Evolutionary conservation across 2,113 vertebrate species (phyloP).

Genomic region (Caranx melampygus): DNA sequence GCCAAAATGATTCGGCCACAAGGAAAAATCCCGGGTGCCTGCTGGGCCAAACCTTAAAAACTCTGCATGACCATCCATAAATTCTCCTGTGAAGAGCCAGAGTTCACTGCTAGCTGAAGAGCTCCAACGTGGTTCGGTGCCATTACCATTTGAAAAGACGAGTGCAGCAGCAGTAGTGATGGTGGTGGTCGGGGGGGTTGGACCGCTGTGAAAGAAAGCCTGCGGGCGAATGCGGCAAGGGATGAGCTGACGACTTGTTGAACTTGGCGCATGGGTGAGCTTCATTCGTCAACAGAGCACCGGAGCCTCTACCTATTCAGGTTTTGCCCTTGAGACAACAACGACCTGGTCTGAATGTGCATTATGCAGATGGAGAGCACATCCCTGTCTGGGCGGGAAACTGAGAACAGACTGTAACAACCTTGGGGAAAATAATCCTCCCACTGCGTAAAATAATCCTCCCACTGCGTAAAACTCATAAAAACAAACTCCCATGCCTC

Average conservation of each 20-base stretch:
- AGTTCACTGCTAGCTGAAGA: slow-evolving; percentile 56
- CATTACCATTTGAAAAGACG: slow-evolving; percentile 79
- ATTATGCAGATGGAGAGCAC: slow-evolving; percentile 34
- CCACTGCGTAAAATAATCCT: slow-evolving; percentile 27
- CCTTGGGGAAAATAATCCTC: slow-evolving; percentile 25
- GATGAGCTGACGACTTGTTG: slow-evolving; percentile 68
- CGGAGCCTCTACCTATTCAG: slow-evolving; percentile 27
- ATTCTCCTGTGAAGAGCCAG: slow-evolving; percentile 52
- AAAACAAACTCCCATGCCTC: slow-evolving; percentile 37
- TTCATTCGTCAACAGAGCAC: slow-evolving; percentile 62
- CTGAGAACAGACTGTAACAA: slow-evolving; percentile 16
- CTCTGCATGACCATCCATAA: slow-evolving; percentile 70
- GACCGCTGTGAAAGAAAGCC: slow-evolving; percentile 40
- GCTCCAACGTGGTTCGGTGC: slow-evolving; percentile 56
- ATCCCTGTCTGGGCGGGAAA: slow-evolving; percentile 2
- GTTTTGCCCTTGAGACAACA: slow-evolving; percentile 46
- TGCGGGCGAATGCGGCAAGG: slow-evolving; percentile 19
- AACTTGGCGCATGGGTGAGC: slow-evolving; percentile 72
- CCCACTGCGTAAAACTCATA: slow-evolving; percentile 22
- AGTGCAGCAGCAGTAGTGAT: slow-evolving; percentile 28
- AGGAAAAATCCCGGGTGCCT: slow-evolving; percentile 47
- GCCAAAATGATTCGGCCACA: slow-evolving; percentile 66
- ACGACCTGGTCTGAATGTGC: slow-evolving; percentile 33
- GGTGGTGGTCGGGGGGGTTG: neutral
- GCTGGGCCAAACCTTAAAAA: slow-evolving; percentile 65